Percentiles rank a stretch among this genome's conserved stretches.
Evolutionary conservation across 2,888 invertebrate species (phyloP).

Genomic region (Yponomeuta malinellus): DNA sequence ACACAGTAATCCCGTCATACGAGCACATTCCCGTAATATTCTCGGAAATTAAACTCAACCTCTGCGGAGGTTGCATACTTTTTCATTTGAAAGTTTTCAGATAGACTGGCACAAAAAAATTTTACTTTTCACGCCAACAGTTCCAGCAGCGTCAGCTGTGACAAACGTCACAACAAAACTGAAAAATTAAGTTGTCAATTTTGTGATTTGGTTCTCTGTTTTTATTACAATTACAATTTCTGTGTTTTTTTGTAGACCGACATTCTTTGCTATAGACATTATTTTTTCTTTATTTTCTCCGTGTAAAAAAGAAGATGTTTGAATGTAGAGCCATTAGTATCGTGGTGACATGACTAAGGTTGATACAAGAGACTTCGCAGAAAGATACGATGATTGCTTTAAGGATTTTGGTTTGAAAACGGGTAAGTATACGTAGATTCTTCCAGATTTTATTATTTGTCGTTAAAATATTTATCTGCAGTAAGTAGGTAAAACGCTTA

Average conservation of each 20-base stretch:
- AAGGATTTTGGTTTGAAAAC: conserved; percentile 62
- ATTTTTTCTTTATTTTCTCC: background rate
- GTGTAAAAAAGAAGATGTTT: background rate
- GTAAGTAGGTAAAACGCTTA: too few species aligned
- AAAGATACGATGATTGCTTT: conserved; percentile 60
- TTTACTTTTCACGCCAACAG: background rate
- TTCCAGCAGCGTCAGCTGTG: background rate
- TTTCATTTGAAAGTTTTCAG: too few species aligned
- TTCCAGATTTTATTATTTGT: too few species aligned
- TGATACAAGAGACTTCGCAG: conserved; percentile 57
- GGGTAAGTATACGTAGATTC: conserved; percentile 33
- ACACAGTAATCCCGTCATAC: too few species aligned
- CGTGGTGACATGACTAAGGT: conserved; percentile 47
- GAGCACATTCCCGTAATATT: too few species aligned
- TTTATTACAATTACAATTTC: background rate
- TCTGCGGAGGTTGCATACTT: too few species aligned
- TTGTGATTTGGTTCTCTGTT: background rate
- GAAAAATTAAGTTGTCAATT: background rate
- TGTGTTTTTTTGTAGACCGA: background rate
- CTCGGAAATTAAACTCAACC: too few species aligned
- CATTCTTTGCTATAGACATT: background rate
- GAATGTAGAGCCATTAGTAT: conserved; percentile 22
- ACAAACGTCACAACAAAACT: background rate
- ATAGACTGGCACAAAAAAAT: too few species aligned
- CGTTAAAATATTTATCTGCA: too few species aligned